phyloP scores from a whole-genome alignment of 2,797 vertebrate genomes.

The Zalophus californianus region DNA sequence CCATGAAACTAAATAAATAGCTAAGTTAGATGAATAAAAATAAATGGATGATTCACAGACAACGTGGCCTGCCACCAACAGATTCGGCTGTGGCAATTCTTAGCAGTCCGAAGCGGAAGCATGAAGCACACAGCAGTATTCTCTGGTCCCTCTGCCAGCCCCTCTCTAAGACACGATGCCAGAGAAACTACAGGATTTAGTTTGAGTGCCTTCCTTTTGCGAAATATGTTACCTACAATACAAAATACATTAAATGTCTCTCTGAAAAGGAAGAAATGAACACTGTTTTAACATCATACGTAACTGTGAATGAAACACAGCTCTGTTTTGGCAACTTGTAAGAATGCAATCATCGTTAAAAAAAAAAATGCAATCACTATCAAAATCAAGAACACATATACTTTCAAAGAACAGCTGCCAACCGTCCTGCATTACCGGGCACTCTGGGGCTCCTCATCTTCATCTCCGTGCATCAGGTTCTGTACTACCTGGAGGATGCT shows the following conservation, averaged over 20 bases:
- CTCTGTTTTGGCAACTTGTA: not conserved
- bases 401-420: not conserved
- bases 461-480: conserved; percentile 95
- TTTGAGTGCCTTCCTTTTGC: conserved; percentile 22
- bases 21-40: conserved; percentile 7
- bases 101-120: not conserved
- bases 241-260: not conserved
- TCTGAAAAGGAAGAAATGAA: conserved; percentile 5
- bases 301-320: not conserved
- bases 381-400: not conserved
- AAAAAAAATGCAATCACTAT: not conserved
- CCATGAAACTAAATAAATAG: conserved; percentile 19
- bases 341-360: not conserved
- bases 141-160: not conserved
- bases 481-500: conserved; percentile 96
- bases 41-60: not conserved
- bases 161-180: not conserved
- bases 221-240: not conserved
- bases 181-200: not conserved
- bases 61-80: not conserved
- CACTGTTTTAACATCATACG: not conserved
- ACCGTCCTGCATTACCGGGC: conserved; percentile 87
- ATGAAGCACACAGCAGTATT: not conserved
- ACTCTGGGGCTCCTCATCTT: conserved; percentile 90
- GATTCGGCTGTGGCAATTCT: not conserved